A percentile compares a stretch with the other conserved stretches of the same genome.
These are phyloP conservation scores for Diadegma fenestrale DNA, from an alignment of 2,888 invertebrate genomes.

Conservation along the genomic window DNA sequence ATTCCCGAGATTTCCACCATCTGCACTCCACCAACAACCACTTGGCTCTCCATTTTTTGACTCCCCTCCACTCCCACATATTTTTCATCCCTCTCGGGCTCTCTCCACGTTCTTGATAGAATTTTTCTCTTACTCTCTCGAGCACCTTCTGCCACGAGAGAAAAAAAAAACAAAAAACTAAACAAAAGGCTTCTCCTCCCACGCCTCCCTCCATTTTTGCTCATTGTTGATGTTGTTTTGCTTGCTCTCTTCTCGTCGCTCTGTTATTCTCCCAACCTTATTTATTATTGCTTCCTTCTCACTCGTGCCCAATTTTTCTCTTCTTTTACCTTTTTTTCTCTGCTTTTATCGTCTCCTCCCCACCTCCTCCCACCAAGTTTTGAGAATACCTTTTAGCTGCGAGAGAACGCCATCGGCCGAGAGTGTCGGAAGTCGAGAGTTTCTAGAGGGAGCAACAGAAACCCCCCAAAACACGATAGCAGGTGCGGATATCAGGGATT, in stretches of 20 bases:
- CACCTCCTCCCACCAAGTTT: not conserved
- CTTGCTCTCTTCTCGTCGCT: not conserved
- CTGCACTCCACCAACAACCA: constrained; percentile 69
- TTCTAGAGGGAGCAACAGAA: constrained; percentile 22
- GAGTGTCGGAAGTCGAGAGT: constrained; percentile 58
- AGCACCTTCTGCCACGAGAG: constrained; percentile 77
- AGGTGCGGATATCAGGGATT: constrained; percentile 65
- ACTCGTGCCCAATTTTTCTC: constrained; percentile 23
- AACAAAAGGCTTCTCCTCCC: constrained; percentile 66
- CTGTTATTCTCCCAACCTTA: not conserved
- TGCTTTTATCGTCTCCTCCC: not conserved
- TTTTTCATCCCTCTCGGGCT: constrained; percentile 20
- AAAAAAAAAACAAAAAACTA: constrained; percentile 48
- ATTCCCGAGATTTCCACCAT: constrained; percentile 76
- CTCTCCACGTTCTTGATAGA: constrained; percentile 58
- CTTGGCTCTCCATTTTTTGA: constrained; percentile 13
- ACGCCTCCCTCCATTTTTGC: constrained; percentile 69
- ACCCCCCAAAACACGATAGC: constrained; percentile 42
- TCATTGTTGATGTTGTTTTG: constrained; percentile 19
- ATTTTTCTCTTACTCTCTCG: constrained; percentile 71
- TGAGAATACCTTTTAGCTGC: not conserved
- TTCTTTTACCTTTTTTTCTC: constrained; percentile 5
- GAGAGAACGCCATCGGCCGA: constrained; percentile 21
- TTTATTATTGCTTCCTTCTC: constrained; percentile 45
- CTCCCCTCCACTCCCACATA: not conserved